Conservation (phyloP, 2,113 vertebrate genomes). For the Thomomys bottae region DNA sequence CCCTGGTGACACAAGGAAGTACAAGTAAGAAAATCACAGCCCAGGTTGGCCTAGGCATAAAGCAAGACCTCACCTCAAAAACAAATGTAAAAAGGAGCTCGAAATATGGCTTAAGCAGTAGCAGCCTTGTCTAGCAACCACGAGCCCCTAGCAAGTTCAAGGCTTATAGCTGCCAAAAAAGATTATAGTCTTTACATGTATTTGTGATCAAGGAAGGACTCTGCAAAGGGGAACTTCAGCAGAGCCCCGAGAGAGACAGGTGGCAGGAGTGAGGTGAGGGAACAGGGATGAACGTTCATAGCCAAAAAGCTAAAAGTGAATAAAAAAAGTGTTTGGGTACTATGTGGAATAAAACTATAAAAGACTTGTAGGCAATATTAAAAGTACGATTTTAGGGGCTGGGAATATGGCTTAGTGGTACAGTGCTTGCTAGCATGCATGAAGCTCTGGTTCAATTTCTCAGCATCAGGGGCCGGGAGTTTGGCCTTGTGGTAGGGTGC, state of each 20-base stretch:
- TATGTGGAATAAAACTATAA: not conserved
- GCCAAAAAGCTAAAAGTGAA: not conserved
- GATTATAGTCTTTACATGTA: not conserved
- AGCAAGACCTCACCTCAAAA: not conserved
- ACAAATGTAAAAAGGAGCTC: not conserved
- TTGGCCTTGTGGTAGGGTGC: no score
- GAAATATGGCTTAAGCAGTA: no score
- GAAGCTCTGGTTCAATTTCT: no score
- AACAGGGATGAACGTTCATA: not conserved
- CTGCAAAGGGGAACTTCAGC: not conserved
- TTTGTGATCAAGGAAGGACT: not conserved
- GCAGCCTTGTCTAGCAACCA: no score
- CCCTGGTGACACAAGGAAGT: no score
- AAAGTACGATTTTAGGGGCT: not conserved
- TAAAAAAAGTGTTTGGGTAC: not conserved
- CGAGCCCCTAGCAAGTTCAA: no score
- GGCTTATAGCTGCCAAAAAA: no score
- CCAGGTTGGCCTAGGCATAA: no score
- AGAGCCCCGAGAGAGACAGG: not conserved
- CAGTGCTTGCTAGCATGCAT: no score
- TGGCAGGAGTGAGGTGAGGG: not conserved
- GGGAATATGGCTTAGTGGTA: no score
- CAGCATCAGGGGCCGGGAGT: no score
- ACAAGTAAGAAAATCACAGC: no score
- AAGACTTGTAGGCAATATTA: not conserved